phyloP scores from a whole-genome alignment of 92 coral and sea anemone species.

The Umimayanthus chanpuru region DNA sequence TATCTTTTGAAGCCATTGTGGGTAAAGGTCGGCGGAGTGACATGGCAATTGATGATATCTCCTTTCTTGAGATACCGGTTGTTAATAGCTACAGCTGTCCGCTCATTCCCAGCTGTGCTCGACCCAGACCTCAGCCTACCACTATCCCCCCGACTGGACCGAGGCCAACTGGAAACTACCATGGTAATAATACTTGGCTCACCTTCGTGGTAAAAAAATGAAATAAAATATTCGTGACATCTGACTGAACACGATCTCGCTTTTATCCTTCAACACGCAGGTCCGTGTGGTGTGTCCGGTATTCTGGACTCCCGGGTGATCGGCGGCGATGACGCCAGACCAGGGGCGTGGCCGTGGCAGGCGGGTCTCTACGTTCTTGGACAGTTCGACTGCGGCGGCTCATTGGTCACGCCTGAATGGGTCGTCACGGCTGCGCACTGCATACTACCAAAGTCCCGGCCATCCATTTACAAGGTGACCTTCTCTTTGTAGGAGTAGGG shows the following conservation, averaged over 20 bases:
- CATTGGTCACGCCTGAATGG: constrained; percentile 59
- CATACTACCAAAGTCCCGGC: constrained; percentile 19
- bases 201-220: background rate
- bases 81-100: background rate
- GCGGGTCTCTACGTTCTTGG: constrained; percentile 47
- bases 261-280: constrained; percentile 5
- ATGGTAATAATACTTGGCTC: background rate
- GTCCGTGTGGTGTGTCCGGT: constrained; percentile 61
- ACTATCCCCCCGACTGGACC: background rate
- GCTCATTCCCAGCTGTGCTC: constrained; percentile 16
- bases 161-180: constrained; percentile 29
- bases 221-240: background rate
- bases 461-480: constrained; percentile 4
- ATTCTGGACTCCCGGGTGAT: constrained; percentile 51
- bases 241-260: background rate
- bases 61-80: background rate
- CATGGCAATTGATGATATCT: constrained; percentile 14
- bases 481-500: background rate
- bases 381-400: constrained; percentile 65
- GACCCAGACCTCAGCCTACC: background rate
- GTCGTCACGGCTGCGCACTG: constrained; percentile 73
- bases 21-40: constrained; percentile 23
- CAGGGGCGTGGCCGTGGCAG: constrained; percentile 83
- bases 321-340: constrained; percentile 63
- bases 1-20: constrained; percentile 15